Percentiles rank a stretch among this genome's conserved stretches.
Evolutionary conservation across 2,797 vertebrate genomes (phyloP).

Genomic region (Rhabdophis nuchalis): DNA sequence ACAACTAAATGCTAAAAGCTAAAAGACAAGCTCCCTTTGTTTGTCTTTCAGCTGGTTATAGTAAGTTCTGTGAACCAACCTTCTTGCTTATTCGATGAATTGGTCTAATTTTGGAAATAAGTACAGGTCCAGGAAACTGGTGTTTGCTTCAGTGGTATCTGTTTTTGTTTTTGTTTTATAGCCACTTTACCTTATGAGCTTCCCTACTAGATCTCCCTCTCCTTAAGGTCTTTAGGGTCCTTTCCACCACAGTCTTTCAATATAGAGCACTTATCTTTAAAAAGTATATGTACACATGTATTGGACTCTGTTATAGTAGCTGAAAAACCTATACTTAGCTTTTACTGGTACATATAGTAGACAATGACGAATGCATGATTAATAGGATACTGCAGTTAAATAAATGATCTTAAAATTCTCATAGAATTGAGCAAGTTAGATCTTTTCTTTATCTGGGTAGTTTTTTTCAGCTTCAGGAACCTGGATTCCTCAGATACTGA

Average conservation of each 20-base stretch:
- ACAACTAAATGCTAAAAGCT: not conserved
- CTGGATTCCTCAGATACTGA: not conserved
- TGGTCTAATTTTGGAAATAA: not conserved
- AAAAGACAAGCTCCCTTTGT: not conserved
- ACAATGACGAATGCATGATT: not conserved
- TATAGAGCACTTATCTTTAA: not conserved
- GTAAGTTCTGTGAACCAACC: not conserved
- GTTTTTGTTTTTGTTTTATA: not conserved
- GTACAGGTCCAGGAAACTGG: not conserved
- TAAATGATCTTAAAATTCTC: not conserved
- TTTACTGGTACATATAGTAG: not conserved
- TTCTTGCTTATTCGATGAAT: not conserved
- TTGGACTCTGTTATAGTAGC: not conserved
- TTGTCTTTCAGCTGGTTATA: not conserved
- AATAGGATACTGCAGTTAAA: not conserved
- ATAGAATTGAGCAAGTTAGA: not conserved
- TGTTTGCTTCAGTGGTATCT: not conserved
- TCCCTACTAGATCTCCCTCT: not conserved
- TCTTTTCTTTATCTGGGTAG: not conserved
- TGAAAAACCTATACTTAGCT: not conserved
- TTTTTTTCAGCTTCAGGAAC: not conserved
- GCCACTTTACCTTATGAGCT: not conserved
- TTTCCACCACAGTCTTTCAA: not conserved
- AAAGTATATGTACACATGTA: not conserved
- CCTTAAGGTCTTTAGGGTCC: not conserved